Evolutionary conservation across 2,113 vertebrate genomes (phyloP).

Genomic region (Gallinago paraguaiae): DNA sequence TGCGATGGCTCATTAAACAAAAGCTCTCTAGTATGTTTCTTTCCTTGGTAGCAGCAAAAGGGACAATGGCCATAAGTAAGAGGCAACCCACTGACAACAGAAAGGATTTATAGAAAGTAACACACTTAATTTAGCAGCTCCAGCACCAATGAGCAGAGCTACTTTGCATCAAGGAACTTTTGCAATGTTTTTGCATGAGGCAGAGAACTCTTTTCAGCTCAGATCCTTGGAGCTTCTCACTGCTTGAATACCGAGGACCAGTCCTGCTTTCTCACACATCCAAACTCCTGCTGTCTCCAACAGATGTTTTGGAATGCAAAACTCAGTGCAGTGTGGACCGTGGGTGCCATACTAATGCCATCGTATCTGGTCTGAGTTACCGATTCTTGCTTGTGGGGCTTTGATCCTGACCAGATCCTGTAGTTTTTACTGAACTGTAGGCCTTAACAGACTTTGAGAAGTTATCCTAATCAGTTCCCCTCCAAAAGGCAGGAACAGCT

Average conservation of each 20-base stretch:
- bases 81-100: conserved; percentile 27
- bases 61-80: conserved; percentile 45
- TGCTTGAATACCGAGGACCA: neutral
- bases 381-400: neutral
- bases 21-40: conserved; percentile 36
- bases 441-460: neutral
- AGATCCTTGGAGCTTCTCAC: neutral
- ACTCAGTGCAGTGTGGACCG: rapidly evolving
- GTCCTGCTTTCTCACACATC: neutral
- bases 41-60: conserved; percentile 19
- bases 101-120: conserved; percentile 43
- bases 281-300: neutral
- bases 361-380: neutral
- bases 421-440: neutral
- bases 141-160: neutral
- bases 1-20: conserved; percentile 61
- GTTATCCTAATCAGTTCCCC: neutral
- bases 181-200: neutral
- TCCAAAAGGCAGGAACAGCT: neutral
- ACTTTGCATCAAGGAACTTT: conserved; percentile 17
- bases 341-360: neutral
- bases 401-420: neutral
- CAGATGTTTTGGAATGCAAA: neutral
- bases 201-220: neutral
- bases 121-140: conserved; percentile 15